These are phyloP conservation scores for Syrmaticus mikado DNA, from an alignment of 2,113 vertebrate genomes.

Conservation along the genomic window DNA sequence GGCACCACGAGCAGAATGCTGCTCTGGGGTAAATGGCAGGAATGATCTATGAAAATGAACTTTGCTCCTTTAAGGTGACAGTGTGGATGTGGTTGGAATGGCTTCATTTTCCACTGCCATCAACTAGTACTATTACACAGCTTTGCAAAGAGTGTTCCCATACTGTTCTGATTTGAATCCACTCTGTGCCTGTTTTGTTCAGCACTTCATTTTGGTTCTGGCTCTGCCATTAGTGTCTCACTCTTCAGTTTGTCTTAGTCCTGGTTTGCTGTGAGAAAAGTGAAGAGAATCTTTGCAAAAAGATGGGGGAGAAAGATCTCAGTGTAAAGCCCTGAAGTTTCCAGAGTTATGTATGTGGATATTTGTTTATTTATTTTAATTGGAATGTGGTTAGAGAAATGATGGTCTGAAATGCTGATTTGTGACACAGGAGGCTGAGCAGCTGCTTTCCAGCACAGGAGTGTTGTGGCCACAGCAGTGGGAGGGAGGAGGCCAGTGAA, in stretches of 20 bases:
- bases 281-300: background rate
- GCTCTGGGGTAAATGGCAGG: background rate
- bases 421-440: background rate
- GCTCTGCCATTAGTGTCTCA: background rate
- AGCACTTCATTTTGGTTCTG: background rate
- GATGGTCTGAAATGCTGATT: background rate
- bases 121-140: background rate
- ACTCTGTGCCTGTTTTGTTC: background rate
- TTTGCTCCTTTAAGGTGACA: background rate
- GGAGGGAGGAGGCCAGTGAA: background rate
- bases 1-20: background rate
- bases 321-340: background rate
- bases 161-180: background rate
- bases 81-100: background rate
- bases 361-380: background rate
- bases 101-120: background rate
- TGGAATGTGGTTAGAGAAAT: background rate
- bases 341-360: background rate
- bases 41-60: background rate
- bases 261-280: background rate
- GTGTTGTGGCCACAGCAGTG: background rate
- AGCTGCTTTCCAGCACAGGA: background rate
- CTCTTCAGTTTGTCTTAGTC: rapidly evolving
- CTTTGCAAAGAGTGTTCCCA: background rate
- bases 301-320: background rate